These are phyloP conservation scores for Galemys pyrenaicus DNA, from an alignment of 2,113 vertebrate species.

Conservation along the genomic window DNA sequence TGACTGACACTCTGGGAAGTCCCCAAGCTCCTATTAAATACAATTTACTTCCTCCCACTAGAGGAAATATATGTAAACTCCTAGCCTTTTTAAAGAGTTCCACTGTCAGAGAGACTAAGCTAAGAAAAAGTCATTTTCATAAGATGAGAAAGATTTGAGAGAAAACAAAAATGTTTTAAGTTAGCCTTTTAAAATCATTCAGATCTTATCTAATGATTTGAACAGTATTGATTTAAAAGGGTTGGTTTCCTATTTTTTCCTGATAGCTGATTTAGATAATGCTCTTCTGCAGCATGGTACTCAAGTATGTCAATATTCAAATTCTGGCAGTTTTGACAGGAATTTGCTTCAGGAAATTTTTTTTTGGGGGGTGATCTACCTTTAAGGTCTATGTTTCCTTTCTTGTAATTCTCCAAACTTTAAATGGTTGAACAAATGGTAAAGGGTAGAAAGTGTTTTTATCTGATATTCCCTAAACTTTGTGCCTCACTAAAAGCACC, in stretches of 20 bases:
- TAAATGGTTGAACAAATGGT: slow-evolving; percentile 34
- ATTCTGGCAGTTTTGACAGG: not conserved
- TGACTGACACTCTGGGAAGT: not conserved
- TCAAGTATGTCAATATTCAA: not conserved
- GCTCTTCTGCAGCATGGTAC: not conserved
- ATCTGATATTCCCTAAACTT: slow-evolving; percentile 59
- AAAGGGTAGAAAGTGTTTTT: not conserved
- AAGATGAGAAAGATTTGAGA: not conserved
- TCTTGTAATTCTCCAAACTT: not conserved
- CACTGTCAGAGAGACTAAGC: not conserved
- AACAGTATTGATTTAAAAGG: not conserved
- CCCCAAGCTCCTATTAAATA: not conserved
- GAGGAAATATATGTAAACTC: not conserved
- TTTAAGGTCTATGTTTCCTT: not conserved
- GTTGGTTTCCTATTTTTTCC: not conserved
- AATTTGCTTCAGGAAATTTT: slow-evolving; percentile 31
- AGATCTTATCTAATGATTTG: not conserved
- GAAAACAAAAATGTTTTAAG: slow-evolving; percentile 10
- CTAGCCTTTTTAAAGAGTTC: not conserved
- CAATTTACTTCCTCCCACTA: not conserved
- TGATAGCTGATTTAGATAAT: not conserved
- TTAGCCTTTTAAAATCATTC: not conserved
- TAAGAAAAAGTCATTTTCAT: not conserved
- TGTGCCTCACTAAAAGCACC: not conserved
- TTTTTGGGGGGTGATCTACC: not conserved